Base-by-base conservation (phyloP, 2,113 vertebrate species). In the Marmota monax region DNA sequence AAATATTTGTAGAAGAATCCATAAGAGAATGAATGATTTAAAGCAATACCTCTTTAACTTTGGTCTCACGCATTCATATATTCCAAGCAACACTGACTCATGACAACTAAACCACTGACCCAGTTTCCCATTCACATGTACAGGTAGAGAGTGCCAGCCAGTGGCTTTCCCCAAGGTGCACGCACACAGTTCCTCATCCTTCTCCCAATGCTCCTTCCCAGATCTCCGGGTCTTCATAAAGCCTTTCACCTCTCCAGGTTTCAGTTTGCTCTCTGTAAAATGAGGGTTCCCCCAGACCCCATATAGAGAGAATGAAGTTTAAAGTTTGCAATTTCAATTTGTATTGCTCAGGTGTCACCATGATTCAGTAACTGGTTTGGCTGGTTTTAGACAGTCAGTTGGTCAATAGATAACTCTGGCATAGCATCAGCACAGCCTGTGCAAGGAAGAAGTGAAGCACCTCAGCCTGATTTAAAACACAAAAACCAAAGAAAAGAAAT, bases 121-220 rank as follows among this genome's bases (percentile, higher is more conserved):
- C 4, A 5, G 32, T 61, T 42, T 76, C 51, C 70, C 16, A 2
- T 8, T 34, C 29, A 4, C 0, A 0, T 1, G 3, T 2, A 2
- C 48, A 39, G 37, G 25, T 2, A 8, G 27, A 25, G 18, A 67
- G 72, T 1, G 16, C 17, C 51, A 10, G 22, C 18, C 7, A 13
- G 8, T 0, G 10, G 1, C 65, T 27, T 34, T 69, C 34, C 32
- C 67, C 32, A 18, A 5, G 29, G 27, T 1, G 2, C 20, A 12
- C 3, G 13, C 25, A 0, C 0, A 0, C 1, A 14, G 0, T 4
- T 22, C 20, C 51, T 51, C 45, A 18, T 10, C n/a, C 34, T 74
- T 4, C 4, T 20, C 56, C 77, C 37, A 34, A 84, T 77, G n/a
- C 0, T 1, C 0, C 14, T 12, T 5, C 58, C 20, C 42, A 56